A percentile compares a stretch with the other conserved stretches of the same genome.
These are phyloP conservation scores for Leistus spinibarbis DNA, from an alignment of 2,888 invertebrate species.

Conservation along the genomic window DNA sequence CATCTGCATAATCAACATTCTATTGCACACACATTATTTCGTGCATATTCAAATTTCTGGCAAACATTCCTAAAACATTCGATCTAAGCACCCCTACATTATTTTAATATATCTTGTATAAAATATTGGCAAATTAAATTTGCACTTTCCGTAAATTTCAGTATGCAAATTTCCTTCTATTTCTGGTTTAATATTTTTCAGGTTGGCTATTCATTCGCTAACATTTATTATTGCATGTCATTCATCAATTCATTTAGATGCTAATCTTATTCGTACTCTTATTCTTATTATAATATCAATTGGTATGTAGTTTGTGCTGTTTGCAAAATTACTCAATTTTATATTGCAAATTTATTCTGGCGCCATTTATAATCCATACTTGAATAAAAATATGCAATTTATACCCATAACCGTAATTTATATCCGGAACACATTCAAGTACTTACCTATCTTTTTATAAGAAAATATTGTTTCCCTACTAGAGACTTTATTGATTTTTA, in stretches of 20 bases:
- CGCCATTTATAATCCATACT: neutral
- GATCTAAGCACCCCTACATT: no score
- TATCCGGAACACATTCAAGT: neutral
- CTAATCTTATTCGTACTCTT: neutral
- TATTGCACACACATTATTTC: neutral
- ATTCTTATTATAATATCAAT: neutral
- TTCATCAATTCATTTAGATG: neutral
- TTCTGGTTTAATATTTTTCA: neutral
- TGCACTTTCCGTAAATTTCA: neutral
- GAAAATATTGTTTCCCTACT: neutral
- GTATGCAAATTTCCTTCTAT: neutral
- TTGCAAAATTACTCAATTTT: neutral
- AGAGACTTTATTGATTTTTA: neutral
- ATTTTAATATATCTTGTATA: neutral
- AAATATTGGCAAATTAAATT: neutral
- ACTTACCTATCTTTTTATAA: neutral
- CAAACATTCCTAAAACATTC: neutral
- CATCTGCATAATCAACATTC: neutral
- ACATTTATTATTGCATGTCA: neutral
- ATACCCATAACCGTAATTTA: neutral
- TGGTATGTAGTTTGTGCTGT: neutral
- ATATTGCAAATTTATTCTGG: neutral
- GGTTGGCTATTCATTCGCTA: neutral
- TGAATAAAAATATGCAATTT: neutral
- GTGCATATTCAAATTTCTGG: neutral